Conservation (phyloP, 2,888 invertebrate genomes). For the Carcina quercana region DNA sequence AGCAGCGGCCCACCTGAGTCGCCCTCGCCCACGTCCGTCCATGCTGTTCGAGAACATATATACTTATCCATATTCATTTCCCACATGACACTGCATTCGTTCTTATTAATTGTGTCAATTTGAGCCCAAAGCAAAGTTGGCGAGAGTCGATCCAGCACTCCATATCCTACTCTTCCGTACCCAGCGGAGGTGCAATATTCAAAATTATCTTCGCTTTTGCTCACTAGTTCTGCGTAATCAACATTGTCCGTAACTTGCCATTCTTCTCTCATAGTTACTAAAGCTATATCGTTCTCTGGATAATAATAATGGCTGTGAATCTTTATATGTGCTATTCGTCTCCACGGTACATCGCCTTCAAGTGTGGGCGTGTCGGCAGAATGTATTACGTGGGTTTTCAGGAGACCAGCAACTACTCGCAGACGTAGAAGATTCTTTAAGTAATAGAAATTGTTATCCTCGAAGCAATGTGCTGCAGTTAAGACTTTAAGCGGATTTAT, state of each 20-base stretch:
- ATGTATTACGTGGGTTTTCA: constrained; percentile 23
- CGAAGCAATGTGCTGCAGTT: constrained; percentile 57
- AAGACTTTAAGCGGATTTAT: constrained; percentile 31
- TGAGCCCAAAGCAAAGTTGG: constrained; percentile 30
- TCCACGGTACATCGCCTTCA: constrained; percentile 23
- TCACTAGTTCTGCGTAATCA: not conserved
- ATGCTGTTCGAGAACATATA: constrained; percentile 32
- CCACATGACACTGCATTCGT: constrained; percentile 37
- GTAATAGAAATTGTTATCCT: constrained; percentile 33
- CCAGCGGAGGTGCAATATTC: constrained; percentile 3
- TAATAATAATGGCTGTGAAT: constrained; percentile 25
- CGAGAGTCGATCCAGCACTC: constrained; percentile 12
- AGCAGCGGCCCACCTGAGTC: constrained; percentile 53
- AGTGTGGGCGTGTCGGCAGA: constrained; percentile 11
- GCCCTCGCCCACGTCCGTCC: constrained; percentile 35
- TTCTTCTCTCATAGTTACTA: constrained; percentile 22
- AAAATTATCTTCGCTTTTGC: not conserved
- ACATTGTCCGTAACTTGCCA: constrained; percentile 27
- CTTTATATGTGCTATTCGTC: constrained; percentile 18
- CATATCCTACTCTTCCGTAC: constrained; percentile 9
- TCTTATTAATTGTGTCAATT: constrained; percentile 28
- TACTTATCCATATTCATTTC: constrained; percentile 40
- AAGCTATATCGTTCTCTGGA: constrained; percentile 40
- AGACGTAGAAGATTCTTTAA: constrained; percentile 21
- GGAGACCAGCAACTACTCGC: constrained; percentile 37